Conservation (phyloP, 2,113 vertebrate species). For the Anolis sagrei region DNA sequence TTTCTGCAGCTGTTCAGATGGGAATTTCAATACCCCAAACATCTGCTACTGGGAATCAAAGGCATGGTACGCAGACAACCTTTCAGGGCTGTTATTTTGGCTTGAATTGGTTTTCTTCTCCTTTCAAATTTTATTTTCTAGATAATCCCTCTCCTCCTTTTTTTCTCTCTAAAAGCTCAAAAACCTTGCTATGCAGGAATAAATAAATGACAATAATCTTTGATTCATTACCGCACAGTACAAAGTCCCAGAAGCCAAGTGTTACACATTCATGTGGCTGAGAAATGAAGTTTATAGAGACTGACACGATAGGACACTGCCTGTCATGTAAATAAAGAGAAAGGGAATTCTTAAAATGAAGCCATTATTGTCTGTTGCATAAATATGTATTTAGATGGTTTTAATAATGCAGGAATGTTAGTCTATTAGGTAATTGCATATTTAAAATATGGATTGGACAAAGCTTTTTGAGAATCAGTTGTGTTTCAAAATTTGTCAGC, state of each 20-base stretch:
- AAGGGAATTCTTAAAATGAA: conserved; percentile 68
- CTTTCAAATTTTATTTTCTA: conserved; percentile 68
- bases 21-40: conserved; percentile 80
- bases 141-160: conserved; percentile 24
- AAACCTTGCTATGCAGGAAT: conserved; percentile 23
- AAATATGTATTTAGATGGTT: conserved; percentile 57
- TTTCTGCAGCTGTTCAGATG: conserved; percentile 83
- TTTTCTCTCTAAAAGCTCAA: conserved; percentile 38
- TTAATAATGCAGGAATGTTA: conserved; percentile 55
- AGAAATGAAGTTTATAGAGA: conserved; percentile 56
- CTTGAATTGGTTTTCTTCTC: conserved; percentile 54
- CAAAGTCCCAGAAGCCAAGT: not conserved
- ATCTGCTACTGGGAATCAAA: conserved; percentile 81
- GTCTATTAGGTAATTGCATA: conserved; percentile 49
- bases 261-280: conserved; percentile 22
- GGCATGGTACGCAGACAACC: conserved; percentile 69
- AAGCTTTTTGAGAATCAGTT: conserved; percentile 41
- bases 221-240: fast-evolving
- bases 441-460: conserved; percentile 47
- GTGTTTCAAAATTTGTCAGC: conserved; percentile 8
- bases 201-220: not conserved
- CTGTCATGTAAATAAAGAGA: conserved; percentile 66
- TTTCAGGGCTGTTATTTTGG: conserved; percentile 74
- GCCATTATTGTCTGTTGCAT: conserved; percentile 60
- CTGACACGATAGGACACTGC: conserved; percentile 61